Base-by-base conservation (phyloP, 2,113 vertebrate genomes). In the Taurulus bubalis region DNA sequence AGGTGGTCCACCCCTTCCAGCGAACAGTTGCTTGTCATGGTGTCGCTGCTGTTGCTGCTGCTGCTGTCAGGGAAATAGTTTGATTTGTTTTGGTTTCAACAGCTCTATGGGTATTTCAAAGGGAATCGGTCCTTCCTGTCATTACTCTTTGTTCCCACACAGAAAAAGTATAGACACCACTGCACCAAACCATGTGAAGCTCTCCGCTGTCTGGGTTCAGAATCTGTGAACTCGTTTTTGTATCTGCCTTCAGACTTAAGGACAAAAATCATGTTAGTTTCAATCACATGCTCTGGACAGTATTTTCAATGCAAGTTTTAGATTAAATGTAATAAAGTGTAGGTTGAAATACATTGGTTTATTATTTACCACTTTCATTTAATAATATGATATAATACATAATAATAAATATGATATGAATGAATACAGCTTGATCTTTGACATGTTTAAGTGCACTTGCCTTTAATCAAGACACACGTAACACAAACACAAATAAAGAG, bases 1-100 rank as follows among this genome's bases (percentile, higher is more conserved):
- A 95, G 22, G 0, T 2, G 0, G 2, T 98, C 92, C 56, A 93
- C 92, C 0, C 2, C 3, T 0, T 40, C 0, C 24, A 93, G 87
- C 0, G 90, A 82, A 38, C 95, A 95, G 90, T 87, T 90, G 79
- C 2, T 28, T 4, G 20, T 73, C 89, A 92, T 86, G 79, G 4
- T 84, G 75, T 7, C n/a, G 45, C 84, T 88, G 71, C 42, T 11
- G 56, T 26, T 88, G 32, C 15, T 11, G 56, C 55, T 88, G 32
- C 15, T 56, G 62, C 6, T 58, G 30, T 24, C 12, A 18, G 63
- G 20, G n/a, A 63, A 63, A 68, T 6, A 22, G 15, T 69, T 78
- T 55, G 15, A 64, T 72, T 51, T 59, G 15, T 26, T 58, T 59
- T 30, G 15, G 68, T 71, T 65, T 77, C 20, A 79, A 45, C 42